Conservation (phyloP, 2,797 vertebrate species). For the Tenualosa thibaudeaui region DNA sequence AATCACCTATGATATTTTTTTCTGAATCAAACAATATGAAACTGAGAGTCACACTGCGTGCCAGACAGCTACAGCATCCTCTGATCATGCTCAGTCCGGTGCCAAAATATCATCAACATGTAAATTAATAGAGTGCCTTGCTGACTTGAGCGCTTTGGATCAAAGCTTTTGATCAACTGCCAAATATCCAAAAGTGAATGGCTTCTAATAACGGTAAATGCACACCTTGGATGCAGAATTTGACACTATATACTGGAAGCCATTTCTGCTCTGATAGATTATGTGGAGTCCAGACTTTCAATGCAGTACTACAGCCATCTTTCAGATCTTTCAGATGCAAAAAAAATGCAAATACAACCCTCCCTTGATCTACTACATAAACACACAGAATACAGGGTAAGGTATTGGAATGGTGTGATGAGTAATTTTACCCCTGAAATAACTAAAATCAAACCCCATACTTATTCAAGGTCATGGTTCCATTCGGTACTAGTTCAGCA, state of each 20-base stretch:
- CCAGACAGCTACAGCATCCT: not conserved
- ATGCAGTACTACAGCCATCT: not conserved
- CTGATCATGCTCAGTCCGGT: not conserved
- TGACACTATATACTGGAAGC: not conserved
- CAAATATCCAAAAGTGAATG: constrained; percentile 42
- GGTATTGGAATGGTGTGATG: not conserved
- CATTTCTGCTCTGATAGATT: not conserved
- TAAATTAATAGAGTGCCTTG: constrained; percentile 41
- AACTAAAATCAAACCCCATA: not conserved
- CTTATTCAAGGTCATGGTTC: constrained; percentile 6
- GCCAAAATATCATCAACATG: constrained; percentile 43
- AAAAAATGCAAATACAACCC: not conserved
- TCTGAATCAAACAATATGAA: not conserved
- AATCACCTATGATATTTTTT: not conserved
- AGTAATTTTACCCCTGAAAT: not conserved
- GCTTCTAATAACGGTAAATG: constrained; percentile 35
- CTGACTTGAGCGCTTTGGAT: constrained; percentile 38
- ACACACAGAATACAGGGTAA: not conserved
- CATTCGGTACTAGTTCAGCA: not conserved
- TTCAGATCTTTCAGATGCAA: not conserved
- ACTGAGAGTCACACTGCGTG: not conserved
- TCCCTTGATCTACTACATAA: not conserved
- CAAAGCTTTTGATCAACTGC: constrained; percentile 53
- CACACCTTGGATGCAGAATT: constrained; percentile 13
- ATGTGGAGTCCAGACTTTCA: not conserved